Evolutionary conservation across 2,888 invertebrate genomes (phyloP).

Genomic region (Cremastobaeus sp.): DNA sequence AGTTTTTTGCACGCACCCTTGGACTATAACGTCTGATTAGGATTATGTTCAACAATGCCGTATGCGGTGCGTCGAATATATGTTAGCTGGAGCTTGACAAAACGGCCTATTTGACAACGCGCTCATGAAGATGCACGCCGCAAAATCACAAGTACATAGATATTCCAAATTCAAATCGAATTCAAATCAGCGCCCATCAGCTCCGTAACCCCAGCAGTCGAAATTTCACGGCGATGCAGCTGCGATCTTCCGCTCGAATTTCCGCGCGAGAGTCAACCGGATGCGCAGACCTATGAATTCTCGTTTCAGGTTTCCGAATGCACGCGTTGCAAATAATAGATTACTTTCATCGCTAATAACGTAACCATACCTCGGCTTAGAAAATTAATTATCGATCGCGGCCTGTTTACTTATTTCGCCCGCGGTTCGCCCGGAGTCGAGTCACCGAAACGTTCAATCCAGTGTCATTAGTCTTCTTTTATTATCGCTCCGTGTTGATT

Average conservation of each 20-base stretch:
- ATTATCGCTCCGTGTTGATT: no score
- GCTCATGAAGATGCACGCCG: constrained; percentile 44
- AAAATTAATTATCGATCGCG: no score
- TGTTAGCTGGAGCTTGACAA: constrained; percentile 48
- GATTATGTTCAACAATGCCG: no score
- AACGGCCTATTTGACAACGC: constrained; percentile 27
- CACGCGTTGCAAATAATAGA: constrained; percentile 7
- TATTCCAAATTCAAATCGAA: constrained; percentile 73
- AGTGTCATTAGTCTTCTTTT: no score
- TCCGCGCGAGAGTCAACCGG: constrained; percentile 55
- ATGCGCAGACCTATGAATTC: constrained; percentile 60
- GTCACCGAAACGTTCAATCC: no score
- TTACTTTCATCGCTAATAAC: not conserved
- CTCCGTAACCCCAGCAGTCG: constrained; percentile 58
- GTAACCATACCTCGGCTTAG: not conserved
- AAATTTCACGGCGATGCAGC: constrained; percentile 65
- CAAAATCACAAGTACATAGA: constrained; percentile 55
- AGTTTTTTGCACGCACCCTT: no score
- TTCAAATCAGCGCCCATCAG: constrained; percentile 69
- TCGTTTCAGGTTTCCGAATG: constrained; percentile 19
- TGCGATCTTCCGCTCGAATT: constrained; percentile 65
- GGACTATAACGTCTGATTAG: no score
- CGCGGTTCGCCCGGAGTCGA: no score
- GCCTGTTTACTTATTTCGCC: no score
- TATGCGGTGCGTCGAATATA: constrained; percentile 27